These are phyloP conservation scores for Lacanobia wlatinum DNA, from an alignment of 2,888 invertebrate genomes.

Conservation along the genomic window DNA sequence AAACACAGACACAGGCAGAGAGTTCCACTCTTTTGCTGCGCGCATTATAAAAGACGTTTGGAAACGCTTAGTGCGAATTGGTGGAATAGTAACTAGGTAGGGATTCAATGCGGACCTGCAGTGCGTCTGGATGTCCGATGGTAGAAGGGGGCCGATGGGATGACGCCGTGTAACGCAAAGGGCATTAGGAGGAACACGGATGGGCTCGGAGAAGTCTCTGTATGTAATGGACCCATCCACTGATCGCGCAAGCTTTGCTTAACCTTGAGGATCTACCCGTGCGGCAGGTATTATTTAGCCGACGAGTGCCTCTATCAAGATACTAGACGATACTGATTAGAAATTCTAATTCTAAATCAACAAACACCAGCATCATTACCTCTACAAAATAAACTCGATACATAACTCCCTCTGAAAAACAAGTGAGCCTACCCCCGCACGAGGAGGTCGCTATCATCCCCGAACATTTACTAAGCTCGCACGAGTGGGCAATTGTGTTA, in stretches of 20 bases:
- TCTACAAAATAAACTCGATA: conserved; percentile 13
- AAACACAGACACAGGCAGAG: too few relatives aligned
- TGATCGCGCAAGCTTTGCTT: neutral
- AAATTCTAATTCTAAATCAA: conserved; percentile 14
- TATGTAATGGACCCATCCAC: neutral
- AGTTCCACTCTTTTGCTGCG: too few relatives aligned
- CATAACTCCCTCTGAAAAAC: conserved; percentile 29
- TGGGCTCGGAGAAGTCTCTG: too few relatives aligned
- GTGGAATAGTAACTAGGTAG: too few relatives aligned
- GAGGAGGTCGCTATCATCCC: conserved; percentile 34
- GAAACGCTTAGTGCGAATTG: too few relatives aligned
- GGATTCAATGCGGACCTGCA: too few relatives aligned
- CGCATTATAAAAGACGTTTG: too few relatives aligned
- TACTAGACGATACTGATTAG: neutral
- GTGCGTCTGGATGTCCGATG: too few relatives aligned
- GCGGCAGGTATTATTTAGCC: neutral
- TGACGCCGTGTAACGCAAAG: too few relatives aligned
- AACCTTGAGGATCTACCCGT: too few relatives aligned
- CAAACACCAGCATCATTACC: conserved; percentile 15
- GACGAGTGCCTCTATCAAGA: neutral
- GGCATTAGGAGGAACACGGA: too few relatives aligned
- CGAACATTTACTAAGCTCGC: conserved; percentile 51
- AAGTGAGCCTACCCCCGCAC: conserved; percentile 13
- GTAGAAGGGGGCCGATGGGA: too few relatives aligned
- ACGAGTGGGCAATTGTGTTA: conserved; percentile 48